A percentile compares a stretch with the other conserved stretches of the same genome.
Conservation (phyloP, 2,888 invertebrate species). For the Dioctria linearis region DNA sequence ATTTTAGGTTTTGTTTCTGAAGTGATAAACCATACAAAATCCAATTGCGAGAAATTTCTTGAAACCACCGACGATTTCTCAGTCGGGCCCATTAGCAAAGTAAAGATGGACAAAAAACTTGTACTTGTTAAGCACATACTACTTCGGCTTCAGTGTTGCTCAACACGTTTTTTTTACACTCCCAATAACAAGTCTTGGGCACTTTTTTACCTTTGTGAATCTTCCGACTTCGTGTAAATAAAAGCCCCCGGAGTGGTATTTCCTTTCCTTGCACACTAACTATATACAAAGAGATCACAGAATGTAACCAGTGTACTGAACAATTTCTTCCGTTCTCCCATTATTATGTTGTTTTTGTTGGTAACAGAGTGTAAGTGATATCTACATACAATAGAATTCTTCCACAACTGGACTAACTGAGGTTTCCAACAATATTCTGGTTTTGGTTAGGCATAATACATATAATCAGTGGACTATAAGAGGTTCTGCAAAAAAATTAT, state of each 20-base stretch:
- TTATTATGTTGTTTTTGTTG: slow-evolving; percentile 4
- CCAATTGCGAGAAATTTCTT: slow-evolving; percentile 17
- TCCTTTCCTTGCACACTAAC: slow-evolving; percentile 31
- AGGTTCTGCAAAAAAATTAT: background rate
- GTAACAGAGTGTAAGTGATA: slow-evolving; percentile 23
- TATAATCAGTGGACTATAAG: too few species aligned
- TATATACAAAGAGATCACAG: slow-evolving; percentile 5
- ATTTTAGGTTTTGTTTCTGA: slow-evolving; percentile 1
- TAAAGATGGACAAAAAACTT: slow-evolving; percentile 37
- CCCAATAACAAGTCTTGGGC: slow-evolving; percentile 44
- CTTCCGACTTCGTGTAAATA: slow-evolving; percentile 46
- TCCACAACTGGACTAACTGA: slow-evolving; percentile 21
- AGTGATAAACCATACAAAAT: slow-evolving; percentile 37
- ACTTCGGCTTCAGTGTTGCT: slow-evolving; percentile 45
- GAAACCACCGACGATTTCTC: slow-evolving; percentile 13
- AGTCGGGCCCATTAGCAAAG: slow-evolving; percentile 29
- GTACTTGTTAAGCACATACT: slow-evolving; percentile 42
- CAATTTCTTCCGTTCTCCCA: slow-evolving; percentile 40
- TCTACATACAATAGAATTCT: slow-evolving; percentile 22
- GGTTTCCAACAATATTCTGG: slow-evolving; percentile 25
- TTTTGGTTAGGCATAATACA: background rate
- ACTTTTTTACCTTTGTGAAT: slow-evolving; percentile 44
- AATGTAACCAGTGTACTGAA: slow-evolving; percentile 40
- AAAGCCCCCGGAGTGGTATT: slow-evolving; percentile 41
- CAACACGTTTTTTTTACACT: slow-evolving; percentile 35